Percentiles rank a stretch among this genome's conserved stretches.
Conservation (phyloP, 2,888 invertebrate species). For the Listrodromus nycthemerus region DNA sequence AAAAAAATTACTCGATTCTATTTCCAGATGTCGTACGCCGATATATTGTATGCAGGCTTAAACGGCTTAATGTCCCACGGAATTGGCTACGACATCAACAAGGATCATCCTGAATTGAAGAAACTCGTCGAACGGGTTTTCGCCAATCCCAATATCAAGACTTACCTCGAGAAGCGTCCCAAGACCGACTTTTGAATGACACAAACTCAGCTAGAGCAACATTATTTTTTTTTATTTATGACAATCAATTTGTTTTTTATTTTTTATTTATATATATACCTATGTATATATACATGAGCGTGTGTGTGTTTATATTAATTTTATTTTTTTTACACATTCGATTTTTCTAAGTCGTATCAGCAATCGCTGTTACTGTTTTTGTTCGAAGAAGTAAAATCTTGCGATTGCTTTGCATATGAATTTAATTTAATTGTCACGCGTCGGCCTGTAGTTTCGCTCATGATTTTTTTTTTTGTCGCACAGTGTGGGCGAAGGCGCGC, state of each 20-base stretch:
- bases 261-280: no score
- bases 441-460: neutral
- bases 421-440: conserved; percentile 7
- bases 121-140: conserved; percentile 82
- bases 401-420: neutral
- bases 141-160: conserved; percentile 83
- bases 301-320: no score
- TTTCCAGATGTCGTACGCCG: conserved; percentile 85
- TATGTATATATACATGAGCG: no score
- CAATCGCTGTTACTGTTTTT: neutral
- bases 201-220: conserved; percentile 1
- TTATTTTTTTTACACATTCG: neutral
- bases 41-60: conserved; percentile 83
- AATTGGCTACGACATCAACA: conserved; percentile 78
- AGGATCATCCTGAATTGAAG: conserved; percentile 83
- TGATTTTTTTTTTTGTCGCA: neutral
- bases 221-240: conserved; percentile 24
- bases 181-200: conserved; percentile 71
- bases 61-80: conserved; percentile 79
- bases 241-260: no score
- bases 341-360: neutral
- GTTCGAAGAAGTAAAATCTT: neutral
- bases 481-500: neutral
- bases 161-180: conserved; percentile 81
- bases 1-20: conserved; percentile 18